Conservation (phyloP, 2,888 invertebrate genomes). For the Tetrapedia diversipes region DNA sequence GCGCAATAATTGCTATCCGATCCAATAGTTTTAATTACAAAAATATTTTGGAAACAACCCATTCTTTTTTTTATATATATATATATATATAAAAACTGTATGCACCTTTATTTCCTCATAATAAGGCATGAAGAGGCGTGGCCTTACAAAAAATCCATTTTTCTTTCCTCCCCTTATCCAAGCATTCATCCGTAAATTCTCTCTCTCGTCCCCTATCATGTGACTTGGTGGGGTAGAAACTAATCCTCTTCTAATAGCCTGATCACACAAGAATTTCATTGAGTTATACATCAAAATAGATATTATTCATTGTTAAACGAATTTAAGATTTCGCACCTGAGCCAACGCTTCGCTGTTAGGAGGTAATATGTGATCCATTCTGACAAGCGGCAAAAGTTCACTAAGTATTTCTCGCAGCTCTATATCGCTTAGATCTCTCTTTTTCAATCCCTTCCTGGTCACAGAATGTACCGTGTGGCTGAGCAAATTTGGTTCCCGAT, state of each 20-base stretch:
- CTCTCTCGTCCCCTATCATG: slow-evolving; percentile 90
- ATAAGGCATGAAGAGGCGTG: slow-evolving; percentile 96
- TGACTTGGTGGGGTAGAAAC: slow-evolving; percentile 93
- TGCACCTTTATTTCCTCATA: slow-evolving; percentile 95
- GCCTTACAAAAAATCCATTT: slow-evolving; percentile 90
- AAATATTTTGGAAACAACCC: background rate
- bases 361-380: slow-evolving; percentile 95
- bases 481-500: slow-evolving; percentile 94
- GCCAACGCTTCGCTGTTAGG: slow-evolving; percentile 90
- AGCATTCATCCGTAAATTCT: slow-evolving; percentile 88
- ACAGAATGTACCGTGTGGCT: slow-evolving; percentile 97
- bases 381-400: slow-evolving; percentile 91
- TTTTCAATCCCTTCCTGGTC: slow-evolving; percentile 92
- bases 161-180: slow-evolving; percentile 91
- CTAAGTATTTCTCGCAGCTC: slow-evolving; percentile 93
- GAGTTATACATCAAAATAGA: background rate
- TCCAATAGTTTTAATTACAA: background rate
- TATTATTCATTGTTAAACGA: background rate
- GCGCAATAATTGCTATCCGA: too few species aligned
- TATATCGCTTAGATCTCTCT: slow-evolving; percentile 92
- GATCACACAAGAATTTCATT: slow-evolving; percentile 34
- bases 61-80: background rate
- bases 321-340: slow-evolving; percentile 83
- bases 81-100: background rate
- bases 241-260: slow-evolving; percentile 88